A percentile compares a stretch with the other conserved stretches of the same genome.
These are phyloP conservation scores for Elgonia sp. DNA, from an alignment of 2,888 invertebrate species.

Conservation along the genomic window DNA sequence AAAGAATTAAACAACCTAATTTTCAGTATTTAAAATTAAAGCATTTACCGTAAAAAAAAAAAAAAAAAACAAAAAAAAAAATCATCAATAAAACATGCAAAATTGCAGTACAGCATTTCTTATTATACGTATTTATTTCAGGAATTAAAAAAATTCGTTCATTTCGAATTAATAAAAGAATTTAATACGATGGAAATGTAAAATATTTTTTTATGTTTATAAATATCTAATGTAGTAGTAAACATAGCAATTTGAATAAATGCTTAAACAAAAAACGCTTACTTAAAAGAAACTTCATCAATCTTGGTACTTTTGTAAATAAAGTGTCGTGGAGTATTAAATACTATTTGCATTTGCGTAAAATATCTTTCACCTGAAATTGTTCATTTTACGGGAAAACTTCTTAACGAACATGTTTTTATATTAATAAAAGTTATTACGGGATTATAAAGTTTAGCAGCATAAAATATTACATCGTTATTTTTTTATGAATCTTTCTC, in stretches of 20 bases:
- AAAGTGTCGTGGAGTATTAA: constrained; percentile 2
- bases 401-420: constrained; percentile 42
- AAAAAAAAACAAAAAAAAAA: no score
- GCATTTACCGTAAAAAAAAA: no score
- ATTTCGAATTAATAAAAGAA: no score
- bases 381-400: constrained; percentile 24
- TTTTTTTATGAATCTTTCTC: constrained; percentile 25
- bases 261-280: neutral
- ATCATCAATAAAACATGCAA: no score
- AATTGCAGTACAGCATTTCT: no score
- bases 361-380: constrained; percentile 19
- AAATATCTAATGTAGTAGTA: no score
- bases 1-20: no score
- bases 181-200: no score
- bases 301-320: neutral
- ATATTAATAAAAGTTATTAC: constrained; percentile 35
- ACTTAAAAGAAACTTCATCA: constrained; percentile 16
- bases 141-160: no score
- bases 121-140: no score
- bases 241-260: neutral
- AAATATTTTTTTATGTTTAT: no score
- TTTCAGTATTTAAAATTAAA: no score
- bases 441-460: constrained; percentile 36
- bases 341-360: constrained; percentile 33
- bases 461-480: constrained; percentile 23